Conservation (phyloP, 2,888 invertebrate species). For the Scrobipalpa atriplicella region DNA sequence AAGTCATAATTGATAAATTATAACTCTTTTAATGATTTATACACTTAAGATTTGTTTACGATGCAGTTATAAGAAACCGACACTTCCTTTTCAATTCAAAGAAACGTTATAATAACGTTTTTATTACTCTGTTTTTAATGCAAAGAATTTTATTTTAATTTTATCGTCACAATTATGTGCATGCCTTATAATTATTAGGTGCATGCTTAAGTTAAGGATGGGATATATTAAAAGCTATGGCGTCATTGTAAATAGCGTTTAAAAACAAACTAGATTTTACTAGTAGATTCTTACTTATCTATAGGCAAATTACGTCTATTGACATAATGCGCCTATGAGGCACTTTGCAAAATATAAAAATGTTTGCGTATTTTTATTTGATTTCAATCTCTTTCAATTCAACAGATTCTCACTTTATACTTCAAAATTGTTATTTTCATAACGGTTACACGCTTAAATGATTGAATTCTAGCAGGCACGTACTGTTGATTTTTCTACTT, state of each 20-base stretch:
- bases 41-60: conserved; percentile 11
- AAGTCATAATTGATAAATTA: neutral
- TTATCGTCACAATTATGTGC: neutral
- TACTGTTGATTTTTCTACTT: too few relatives aligned
- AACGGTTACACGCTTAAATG: too few relatives aligned
- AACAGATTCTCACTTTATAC: too few relatives aligned
- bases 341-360: neutral
- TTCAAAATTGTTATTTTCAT: too few relatives aligned
- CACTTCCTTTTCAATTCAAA: conserved; percentile 20
- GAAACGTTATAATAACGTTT: conserved; percentile 11
- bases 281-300: neutral
- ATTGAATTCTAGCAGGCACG: too few relatives aligned
- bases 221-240: conserved; percentile 1
- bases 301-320: too few relatives aligned
- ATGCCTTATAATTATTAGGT: conserved; percentile 12
- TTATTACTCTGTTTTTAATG: conserved; percentile 16
- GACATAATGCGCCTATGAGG: neutral
- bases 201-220: conserved; percentile 15
- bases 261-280: neutral
- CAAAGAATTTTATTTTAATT: conserved; percentile 12
- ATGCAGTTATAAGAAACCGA: conserved; percentile 18
- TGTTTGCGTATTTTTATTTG: too few relatives aligned
- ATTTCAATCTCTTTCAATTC: too few relatives aligned
- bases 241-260: neutral
- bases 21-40: neutral